Base-by-base conservation (phyloP, 2,888 invertebrate genomes). In the Limenitis camilla region DNA sequence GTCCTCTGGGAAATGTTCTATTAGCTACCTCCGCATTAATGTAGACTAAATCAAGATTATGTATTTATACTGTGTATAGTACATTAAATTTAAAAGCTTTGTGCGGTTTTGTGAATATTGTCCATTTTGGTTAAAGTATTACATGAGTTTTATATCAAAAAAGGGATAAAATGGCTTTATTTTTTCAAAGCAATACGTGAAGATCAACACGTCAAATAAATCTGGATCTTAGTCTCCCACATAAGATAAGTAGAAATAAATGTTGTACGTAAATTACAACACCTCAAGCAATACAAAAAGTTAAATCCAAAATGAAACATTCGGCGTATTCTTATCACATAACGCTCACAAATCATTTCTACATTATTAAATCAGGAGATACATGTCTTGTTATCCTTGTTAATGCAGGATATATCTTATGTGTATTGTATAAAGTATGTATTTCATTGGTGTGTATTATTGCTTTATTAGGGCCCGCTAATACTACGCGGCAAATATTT, bases 311-410 rank as follows among this genome's bases (percentile, higher is more conserved):
- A 41, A 53, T 49, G 45, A 45, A 45, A 53, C 40, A 53, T 44
- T 43, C 9, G 48, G 28, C 42, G 38, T 39, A 40, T 49, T 41
- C 38, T 46, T 56, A 53, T 43, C 55, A 43, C 45, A 45, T 49
- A 49, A 39, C 46, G 41, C 31, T 46, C 53, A 53, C 53, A 56
- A 56, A 49, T 56, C 46, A 56, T 53, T 46, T 49, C 49, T 46
- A 46, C 40, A 43, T 56, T 53, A 56, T 56, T 56, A 56, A 56
- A 53, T 56, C 46, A 49, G 40, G 42, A 50, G 46, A 46, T 49
- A 50, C 49, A 28, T 40, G 32, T 19, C 39, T 39, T 29, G 11
- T 33, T 40, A 28, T 5, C 19, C 9, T 5, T 8, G 10, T 6
- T 39, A 44, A 19, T 4, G 40, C 5, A 30, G 44, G 31, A n/a